These are phyloP conservation scores for Cettia cetti DNA, from an alignment of 2,113 vertebrate species.

Conservation along the genomic window DNA sequence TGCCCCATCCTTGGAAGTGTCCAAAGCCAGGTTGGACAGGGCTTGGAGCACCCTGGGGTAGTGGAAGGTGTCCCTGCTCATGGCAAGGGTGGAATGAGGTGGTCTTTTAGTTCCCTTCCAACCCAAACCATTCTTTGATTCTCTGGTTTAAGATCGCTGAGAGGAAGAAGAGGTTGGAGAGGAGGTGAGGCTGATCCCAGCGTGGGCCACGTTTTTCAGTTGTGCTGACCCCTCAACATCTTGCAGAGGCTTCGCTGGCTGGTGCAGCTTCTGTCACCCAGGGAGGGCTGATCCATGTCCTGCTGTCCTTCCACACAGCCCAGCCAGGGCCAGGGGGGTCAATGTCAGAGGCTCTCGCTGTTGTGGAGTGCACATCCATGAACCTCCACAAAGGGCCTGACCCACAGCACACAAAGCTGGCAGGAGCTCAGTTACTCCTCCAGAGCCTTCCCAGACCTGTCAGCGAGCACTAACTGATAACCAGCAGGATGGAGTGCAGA, in stretches of 20 bases:
- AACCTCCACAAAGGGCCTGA: neutral
- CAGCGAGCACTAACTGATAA: neutral
- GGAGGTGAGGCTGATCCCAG: neutral
- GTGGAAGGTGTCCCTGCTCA: neutral
- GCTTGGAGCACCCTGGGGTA: neutral
- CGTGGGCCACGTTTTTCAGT: neutral
- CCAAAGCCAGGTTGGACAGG: neutral
- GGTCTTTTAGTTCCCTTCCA: neutral
- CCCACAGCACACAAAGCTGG: neutral
- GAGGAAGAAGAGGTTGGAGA: neutral
- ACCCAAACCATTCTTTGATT: neutral
- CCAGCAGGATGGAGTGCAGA: neutral
- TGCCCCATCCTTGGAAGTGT: too few relatives aligned
- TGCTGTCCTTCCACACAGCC: neutral
- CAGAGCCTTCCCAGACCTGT: neutral
- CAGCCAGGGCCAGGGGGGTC: neutral
- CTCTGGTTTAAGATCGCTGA: neutral
- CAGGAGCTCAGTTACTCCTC: neutral
- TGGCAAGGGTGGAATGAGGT: accelerated
- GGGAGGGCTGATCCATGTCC: neutral
- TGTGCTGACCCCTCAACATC: neutral
- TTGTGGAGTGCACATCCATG: neutral
- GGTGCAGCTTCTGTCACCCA: neutral
- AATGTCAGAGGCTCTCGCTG: neutral
- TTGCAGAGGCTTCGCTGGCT: neutral